Conservation (phyloP, 2,113 vertebrate species). For the Pipra filicauda region DNA sequence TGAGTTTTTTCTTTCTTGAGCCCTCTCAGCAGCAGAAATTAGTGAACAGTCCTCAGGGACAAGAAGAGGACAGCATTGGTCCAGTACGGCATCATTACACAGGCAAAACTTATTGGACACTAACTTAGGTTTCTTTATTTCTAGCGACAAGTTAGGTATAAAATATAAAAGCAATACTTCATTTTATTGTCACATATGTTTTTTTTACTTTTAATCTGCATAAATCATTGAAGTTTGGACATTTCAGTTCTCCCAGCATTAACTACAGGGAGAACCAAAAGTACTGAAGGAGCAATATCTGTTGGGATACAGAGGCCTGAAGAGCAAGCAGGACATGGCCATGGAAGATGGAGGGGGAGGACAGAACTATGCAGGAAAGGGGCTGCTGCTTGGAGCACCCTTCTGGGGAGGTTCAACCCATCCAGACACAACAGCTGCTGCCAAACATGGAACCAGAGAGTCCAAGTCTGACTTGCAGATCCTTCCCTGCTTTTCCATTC, state of each 20-base stretch:
- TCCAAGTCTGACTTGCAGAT: rapidly evolving
- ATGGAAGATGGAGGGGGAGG: background rate
- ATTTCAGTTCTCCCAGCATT: background rate
- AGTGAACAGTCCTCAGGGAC: background rate
- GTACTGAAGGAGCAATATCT: background rate
- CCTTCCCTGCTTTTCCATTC: background rate
- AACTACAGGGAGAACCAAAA: background rate
- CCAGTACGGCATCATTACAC: background rate
- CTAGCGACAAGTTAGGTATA: background rate
- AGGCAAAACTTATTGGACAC: background rate
- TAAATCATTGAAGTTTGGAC: background rate
- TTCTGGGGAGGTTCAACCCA: background rate
- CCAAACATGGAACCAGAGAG: background rate
- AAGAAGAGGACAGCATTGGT: background rate
- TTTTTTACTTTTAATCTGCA: background rate
- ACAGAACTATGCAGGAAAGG: rapidly evolving
- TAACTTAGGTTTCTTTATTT: background rate
- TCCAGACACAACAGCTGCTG: background rate
- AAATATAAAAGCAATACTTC: background rate
- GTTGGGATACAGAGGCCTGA: background rate
- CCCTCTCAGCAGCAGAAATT: background rate
- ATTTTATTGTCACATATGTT: background rate
- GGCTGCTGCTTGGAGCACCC: rapidly evolving
- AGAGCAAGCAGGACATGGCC: rapidly evolving
- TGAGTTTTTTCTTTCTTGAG: background rate